Base-by-base conservation (phyloP, 2,888 invertebrate genomes). In the Biston stratarius region DNA sequence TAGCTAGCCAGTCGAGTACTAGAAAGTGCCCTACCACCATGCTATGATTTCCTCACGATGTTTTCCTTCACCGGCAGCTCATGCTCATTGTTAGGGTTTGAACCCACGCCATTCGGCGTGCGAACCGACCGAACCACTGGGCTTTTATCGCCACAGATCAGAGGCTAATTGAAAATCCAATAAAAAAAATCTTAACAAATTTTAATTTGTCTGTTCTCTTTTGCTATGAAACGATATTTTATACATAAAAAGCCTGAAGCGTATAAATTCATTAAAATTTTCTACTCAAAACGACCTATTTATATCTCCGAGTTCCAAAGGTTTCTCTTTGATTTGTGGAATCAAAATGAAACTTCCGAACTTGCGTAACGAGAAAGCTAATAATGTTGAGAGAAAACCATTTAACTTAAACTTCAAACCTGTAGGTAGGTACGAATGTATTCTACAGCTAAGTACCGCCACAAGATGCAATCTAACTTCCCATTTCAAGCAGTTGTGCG, bases 391-490 rank as follows among this genome's bases (percentile, higher is more conserved):
- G 52, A 38, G 52, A 36, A 61, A 61, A 56, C 58, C 47, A 58
- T 58, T 58, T 24, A 58, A 57, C 45, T 57, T 42, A 3, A 40
- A 56, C 55, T 56, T n/a, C 45, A 34, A 52, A 52, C 52, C 53
- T 53, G 53, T 53, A 53, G 38, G 53, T 58, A 48, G 38, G 53
- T 58, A 48, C 36, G 47, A 47, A 34, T 48, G 45, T 58, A 58
- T 38, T 58, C 11, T 15, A 58, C 58, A 48, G 34, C 38, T 40
- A 10, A 24, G 36, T 51, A 24, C 59, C 58, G 55, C 62, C 53
- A 63, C 53, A 71, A 74, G 67, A 66, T 62, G 67, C 70, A 67
- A 71, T 72, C 72, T 68, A 52, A 60, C 64, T 63, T 68, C 60
- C 71, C 63, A 64, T 73, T 70, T 63, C 67, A 48, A 60, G 63